Evolutionary conservation across 1,140 invertebrate species (phyloP), one percentile per base, ranked within the genome.

Genomic region (Batillaria attramentaria): DNA sequence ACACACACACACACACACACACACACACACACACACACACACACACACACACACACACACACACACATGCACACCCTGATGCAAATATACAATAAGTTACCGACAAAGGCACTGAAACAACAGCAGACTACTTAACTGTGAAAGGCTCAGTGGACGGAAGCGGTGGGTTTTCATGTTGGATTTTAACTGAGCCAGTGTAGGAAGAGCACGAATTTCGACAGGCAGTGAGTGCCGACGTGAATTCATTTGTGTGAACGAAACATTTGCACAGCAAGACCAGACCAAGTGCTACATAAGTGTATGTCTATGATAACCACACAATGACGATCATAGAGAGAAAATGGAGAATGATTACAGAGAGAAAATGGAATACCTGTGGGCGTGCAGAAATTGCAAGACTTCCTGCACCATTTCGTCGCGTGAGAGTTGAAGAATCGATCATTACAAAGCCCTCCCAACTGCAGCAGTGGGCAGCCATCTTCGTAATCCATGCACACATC

Each of bases 401-500:
- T 75, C 31, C 18, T 33, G 73, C 73, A 75, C 20, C 31, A 4
- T n/a, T 1, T 65, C 33, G 8, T n/a, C 73, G 42, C 62, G 54
- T 62, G 8, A 4, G 2, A 4, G 35, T 39, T n/a, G 28, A 75
- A 75, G 35, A n/a, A 20, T 20, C 16, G 35, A 8, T 42, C 37
- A 35, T 62, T 35, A 39, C 73, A 75, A 37, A 75, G 42, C 20
- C 42, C 8, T 35, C 54, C 50, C 54, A 60, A 39, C 18, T 50
- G 54, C 54, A 75, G 37, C 54, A 75, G 31, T 3, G 73, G 73
- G 41, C 73, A 75, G 1, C 35, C 39, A 16, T 20, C 16, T 6
- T 75, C 73, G 6, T 41, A 28, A 39, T 75, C 73, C 73, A 75
- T 75, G 37, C 73, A 75, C 54, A 75, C 31, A 31, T 24, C 33